Percentiles rank a stretch among this genome's conserved stretches.
Evolutionary conservation across 2,888 invertebrate genomes (phyloP).

Genomic region (Yponomeuta malinellus): DNA sequence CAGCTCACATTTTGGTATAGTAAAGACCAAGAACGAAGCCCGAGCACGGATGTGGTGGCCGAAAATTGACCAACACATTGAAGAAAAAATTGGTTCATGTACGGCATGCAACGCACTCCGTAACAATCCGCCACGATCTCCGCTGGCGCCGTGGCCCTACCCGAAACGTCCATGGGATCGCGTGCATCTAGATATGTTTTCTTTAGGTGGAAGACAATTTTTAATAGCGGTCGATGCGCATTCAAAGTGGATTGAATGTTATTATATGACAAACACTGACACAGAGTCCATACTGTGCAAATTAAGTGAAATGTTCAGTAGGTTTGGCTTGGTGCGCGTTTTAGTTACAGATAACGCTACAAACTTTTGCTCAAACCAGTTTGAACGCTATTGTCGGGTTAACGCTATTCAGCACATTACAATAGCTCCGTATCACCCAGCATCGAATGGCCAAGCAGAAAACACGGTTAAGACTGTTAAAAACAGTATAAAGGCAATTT

Average conservation of each 20-base stretch:
- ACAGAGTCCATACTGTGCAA: too few relatives aligned
- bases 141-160: slow-evolving; percentile 20
- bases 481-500: slow-evolving; percentile 21
- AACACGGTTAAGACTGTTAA: slow-evolving; percentile 23
- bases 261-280: too few relatives aligned
- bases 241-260: too few relatives aligned
- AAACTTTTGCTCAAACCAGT: too few relatives aligned
- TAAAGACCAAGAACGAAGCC: slow-evolving; percentile 15
- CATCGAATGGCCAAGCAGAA: slow-evolving; percentile 17
- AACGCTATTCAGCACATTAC: too few relatives aligned
- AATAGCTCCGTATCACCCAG: too few relatives aligned
- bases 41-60: slow-evolving; percentile 21
- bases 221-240: too few relatives aligned
- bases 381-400: too few relatives aligned
- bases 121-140: slow-evolving; percentile 17
- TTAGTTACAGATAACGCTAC: too few relatives aligned
- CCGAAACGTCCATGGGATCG: slow-evolving; percentile 17
- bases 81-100: slow-evolving; percentile 20
- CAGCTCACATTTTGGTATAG: slow-evolving; percentile 15
- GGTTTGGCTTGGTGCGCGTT: too few relatives aligned
- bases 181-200: slow-evolving; percentile 20
- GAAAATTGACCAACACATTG: slow-evolving; percentile 19
- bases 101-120: slow-evolving; percentile 17
- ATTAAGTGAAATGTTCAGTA: too few relatives aligned
- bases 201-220: neutral